Percentiles rank a stretch among this genome's conserved stretches.
phyloP scores from a whole-genome alignment of 2,888 invertebrate genomes.

The Myathropa florea region DNA sequence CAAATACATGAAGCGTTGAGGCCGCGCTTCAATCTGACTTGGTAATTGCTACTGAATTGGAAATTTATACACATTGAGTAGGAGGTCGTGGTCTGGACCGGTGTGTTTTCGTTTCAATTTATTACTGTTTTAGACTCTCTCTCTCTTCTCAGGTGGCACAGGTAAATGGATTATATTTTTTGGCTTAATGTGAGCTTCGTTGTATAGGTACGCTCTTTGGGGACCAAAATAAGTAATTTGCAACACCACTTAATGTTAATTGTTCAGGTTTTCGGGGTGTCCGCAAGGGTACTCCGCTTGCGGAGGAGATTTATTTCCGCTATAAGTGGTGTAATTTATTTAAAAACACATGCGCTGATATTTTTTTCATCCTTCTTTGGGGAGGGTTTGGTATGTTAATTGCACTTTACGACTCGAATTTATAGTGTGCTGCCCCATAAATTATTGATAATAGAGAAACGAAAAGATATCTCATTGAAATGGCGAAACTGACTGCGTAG shows the following conservation, averaged over 20 bases:
- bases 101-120: conserved; percentile 6
- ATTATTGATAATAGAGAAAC: conserved; percentile 9
- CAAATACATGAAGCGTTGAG: conserved; percentile 24
- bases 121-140: conserved; percentile 18
- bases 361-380: conserved; percentile 13
- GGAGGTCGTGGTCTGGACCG: conserved; percentile 36
- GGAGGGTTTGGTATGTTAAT: conserved; percentile 44
- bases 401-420: conserved; percentile 42
- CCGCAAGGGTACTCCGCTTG: conserved; percentile 27
- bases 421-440: conserved; percentile 21
- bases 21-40: conserved; percentile 39
- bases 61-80: conserved; percentile 44
- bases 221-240: conserved; percentile 61
- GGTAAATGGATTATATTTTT: conserved; percentile 68
- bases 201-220: conserved; percentile 48
- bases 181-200: conserved; percentile 66
- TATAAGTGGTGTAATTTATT: conserved; percentile 64
- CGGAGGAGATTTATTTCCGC: conserved; percentile 54
- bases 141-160: conserved; percentile 50
- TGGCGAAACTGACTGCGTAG: background rate
- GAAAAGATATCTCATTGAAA: background rate
- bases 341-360: conserved; percentile 23
- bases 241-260: conserved; percentile 68
- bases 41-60: conserved; percentile 64
- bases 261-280: conserved; percentile 46